Conservation (phyloP, 2,888 invertebrate genomes). For the Phanerotoma sp. region DNA sequence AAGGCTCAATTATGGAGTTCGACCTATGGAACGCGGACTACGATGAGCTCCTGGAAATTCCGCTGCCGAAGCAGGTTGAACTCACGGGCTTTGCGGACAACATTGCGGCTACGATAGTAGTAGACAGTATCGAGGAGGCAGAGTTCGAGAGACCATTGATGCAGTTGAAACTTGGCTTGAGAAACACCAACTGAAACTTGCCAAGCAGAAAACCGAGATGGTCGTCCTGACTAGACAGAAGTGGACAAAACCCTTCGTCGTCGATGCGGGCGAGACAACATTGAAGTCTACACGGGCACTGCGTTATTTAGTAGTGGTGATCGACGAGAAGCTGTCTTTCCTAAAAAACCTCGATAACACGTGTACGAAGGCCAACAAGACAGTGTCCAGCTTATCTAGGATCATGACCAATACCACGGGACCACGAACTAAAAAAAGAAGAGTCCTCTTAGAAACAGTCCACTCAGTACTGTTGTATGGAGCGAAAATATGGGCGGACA, state of each 20-base stretch:
- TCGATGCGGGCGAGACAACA: background rate
- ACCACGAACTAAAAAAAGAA: constrained; percentile 20
- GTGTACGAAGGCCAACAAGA: constrained; percentile 27
- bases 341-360: constrained; percentile 27
- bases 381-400: constrained; percentile 23
- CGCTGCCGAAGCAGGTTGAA: constrained; percentile 9
- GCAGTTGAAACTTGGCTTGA: constrained; percentile 23
- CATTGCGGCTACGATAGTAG: constrained; percentile 18
- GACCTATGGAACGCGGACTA: constrained; percentile 10
- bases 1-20: background rate
- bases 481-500: constrained; percentile 28
- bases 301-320: constrained; percentile 32
- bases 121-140: constrained; percentile 15
- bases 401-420: constrained; percentile 36
- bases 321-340: constrained; percentile 30
- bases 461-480: constrained; percentile 36
- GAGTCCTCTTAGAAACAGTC: constrained; percentile 18
- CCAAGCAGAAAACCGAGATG: constrained; percentile 26
- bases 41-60: constrained; percentile 21
- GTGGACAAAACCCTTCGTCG: background rate
- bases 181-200: constrained; percentile 20
- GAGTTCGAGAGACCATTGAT: constrained; percentile 21
- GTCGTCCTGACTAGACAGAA: background rate
- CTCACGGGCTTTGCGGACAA: constrained; percentile 20
- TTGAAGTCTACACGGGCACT: background rate